Conservation (phyloP, 2,888 invertebrate species). For the Apantesis nais region DNA sequence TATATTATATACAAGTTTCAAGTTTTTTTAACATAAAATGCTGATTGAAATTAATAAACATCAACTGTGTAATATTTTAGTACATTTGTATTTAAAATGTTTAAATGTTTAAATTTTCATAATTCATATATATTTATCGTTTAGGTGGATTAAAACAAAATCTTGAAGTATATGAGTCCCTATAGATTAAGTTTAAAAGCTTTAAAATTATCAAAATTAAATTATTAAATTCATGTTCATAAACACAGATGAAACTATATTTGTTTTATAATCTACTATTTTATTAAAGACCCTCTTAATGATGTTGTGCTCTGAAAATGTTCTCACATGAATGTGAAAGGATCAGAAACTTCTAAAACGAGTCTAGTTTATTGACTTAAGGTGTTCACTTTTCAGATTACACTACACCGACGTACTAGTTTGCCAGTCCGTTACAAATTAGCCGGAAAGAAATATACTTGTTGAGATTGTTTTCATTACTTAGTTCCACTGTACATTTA, state of each 20-base stretch:
- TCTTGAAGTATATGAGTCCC: no score
- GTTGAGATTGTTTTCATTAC: constrained; percentile 11
- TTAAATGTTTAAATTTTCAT: no score
- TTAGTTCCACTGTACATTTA: constrained; percentile 7
- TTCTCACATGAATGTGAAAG: neutral
- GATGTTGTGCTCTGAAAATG: no score
- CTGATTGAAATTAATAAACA: no score
- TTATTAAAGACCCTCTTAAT: neutral
- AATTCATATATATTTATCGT: no score
- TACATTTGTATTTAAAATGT: no score
- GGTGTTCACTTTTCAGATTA: constrained; percentile 35
- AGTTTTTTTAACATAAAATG: no score
- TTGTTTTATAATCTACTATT: no score
- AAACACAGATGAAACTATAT: neutral
- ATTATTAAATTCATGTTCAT: neutral
- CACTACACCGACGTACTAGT: neutral
- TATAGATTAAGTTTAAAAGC: neutral
- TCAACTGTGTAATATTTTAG: no score
- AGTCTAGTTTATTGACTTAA: constrained; percentile 25
- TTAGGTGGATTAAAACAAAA: neutral
- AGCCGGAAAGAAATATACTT: constrained; percentile 13
- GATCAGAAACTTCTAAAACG: constrained; percentile 19
- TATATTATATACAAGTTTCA: no score
- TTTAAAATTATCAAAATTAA: neutral
- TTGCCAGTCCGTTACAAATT: constrained; percentile 12